Base-by-base conservation (phyloP, 1,140 invertebrate species). In the Berghia stephanieae region DNA sequence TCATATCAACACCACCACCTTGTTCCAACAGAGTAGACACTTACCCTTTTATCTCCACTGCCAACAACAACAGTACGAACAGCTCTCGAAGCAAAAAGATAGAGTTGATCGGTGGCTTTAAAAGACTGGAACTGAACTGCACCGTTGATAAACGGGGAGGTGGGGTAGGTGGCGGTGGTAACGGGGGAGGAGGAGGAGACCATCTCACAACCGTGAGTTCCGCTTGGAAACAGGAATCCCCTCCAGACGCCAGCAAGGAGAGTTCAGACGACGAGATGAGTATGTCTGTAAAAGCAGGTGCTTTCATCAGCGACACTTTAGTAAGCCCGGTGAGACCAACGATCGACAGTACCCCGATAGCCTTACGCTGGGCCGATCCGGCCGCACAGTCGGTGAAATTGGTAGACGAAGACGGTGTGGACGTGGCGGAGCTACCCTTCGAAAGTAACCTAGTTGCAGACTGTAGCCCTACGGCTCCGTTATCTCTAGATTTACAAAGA, bases 301-400 rank as follows among this genome's bases (percentile, higher is more conserved):
- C 71, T 40, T 36, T 42, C 38, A 42, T 31, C 18, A 43, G 38
- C 31, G 44, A 38, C 44, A n/a, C n/a, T n/a, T n/a, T n/a, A n/a
- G 67, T 36, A 8, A 42, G 27, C 21, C 24, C 67, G 24, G 67
- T 38, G 4, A 5, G 40, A 36, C 40, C 44, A 27, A 21, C 36
- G 27, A 67, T 21, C 36, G 40, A 36, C 36, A 36, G 36, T n/a
- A 21, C 57, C 24, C 34, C 77, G 42, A n/a, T n/a, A n/a, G n/a
- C n/a, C n/a, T n/a, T n/a, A 49, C 83, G 88, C n/a, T 90, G 88
- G 88, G 86, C 86, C 5, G 87, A 87, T 76, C 85, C 85, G 40
- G 86, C 88, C 42, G 78, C 83, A 78, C 80, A 84, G 44, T 84
- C 89, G 63, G 82, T 90, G 36, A 88, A 88, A 63, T 90, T 85